A percentile compares a stretch with the other conserved stretches of the same genome.
Evolutionary conservation across 2,888 invertebrate genomes (phyloP).

Genomic region (Conus canariensis): DNA sequence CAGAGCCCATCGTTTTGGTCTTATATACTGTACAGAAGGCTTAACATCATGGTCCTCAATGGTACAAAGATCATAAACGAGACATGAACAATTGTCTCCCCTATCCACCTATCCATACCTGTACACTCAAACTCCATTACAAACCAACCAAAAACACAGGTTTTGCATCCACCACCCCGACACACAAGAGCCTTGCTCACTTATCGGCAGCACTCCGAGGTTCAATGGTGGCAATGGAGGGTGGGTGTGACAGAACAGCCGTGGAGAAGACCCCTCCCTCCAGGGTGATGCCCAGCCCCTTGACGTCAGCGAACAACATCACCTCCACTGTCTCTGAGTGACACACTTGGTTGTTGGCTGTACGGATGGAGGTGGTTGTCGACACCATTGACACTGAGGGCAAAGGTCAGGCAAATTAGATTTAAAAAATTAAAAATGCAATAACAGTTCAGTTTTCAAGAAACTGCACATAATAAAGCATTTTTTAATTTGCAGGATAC

Average conservation of each 20-base stretch:
- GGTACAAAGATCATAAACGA: too few relatives aligned
- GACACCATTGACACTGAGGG: constrained; percentile 69
- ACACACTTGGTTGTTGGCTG: constrained; percentile 78
- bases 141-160: too few relatives aligned
- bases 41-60: too few relatives aligned
- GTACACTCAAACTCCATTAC: too few relatives aligned
- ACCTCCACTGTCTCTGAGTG: constrained; percentile 82
- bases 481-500: too few relatives aligned
- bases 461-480: too few relatives aligned
- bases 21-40: too few relatives aligned
- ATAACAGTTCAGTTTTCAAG: too few relatives aligned
- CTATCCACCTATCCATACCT: too few relatives aligned
- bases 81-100: too few relatives aligned
- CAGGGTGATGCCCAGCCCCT: constrained; percentile 81
- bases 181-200: constrained; percentile 73
- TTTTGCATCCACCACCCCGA: too few relatives aligned
- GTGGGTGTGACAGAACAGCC: constrained; percentile 73
- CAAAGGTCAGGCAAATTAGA: not conserved
- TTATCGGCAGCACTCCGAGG: constrained; percentile 83
- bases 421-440: not conserved
- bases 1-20: too few relatives aligned
- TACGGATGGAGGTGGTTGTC: constrained; percentile 65
- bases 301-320: constrained; percentile 80
- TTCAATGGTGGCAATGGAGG: constrained; percentile 81
- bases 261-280: constrained; percentile 76